phyloP scores from a whole-genome alignment of 2,797 vertebrate species.

The Mus minutoides region DNA sequence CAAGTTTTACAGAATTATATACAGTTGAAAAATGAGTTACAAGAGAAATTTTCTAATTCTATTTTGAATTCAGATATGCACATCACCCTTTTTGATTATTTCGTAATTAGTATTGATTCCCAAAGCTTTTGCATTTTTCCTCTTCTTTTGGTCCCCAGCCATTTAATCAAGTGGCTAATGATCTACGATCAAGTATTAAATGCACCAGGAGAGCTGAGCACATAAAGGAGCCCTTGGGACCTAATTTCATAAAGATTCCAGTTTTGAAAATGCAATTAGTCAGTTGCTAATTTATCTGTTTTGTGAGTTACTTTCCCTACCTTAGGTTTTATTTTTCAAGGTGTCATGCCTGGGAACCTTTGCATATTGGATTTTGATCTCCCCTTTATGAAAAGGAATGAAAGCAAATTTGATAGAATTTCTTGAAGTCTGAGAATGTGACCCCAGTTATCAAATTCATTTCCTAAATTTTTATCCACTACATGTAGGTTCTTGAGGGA shows the following conservation, averaged over 20 bases:
- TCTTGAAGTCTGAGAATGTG: background rate
- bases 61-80: slow-evolving; percentile 51
- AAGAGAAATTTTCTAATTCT: background rate
- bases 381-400: background rate
- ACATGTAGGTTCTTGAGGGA: slow-evolving; percentile 19
- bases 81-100: slow-evolving; percentile 39
- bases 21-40: background rate
- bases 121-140: slow-evolving; percentile 45
- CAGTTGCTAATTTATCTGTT: slow-evolving; percentile 43
- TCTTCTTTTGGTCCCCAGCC: background rate
- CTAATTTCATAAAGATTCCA: slow-evolving; percentile 49
- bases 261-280: slow-evolving; percentile 58
- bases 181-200: slow-evolving; percentile 61
- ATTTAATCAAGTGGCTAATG: slow-evolving; percentile 74
- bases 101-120: slow-evolving; percentile 56
- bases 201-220: slow-evolving; percentile 3
- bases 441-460: slow-evolving; percentile 3
- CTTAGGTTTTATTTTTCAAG: background rate
- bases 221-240: slow-evolving; percentile 50
- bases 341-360: background rate
- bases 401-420: slow-evolving; percentile 11
- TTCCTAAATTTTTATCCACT: background rate
- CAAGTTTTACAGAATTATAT: slow-evolving; percentile 27
- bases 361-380: background rate
- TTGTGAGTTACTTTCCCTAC: slow-evolving; percentile 9